Evolutionary conservation across 2,113 vertebrate genomes (phyloP), one percentile per base, ranked within the genome.

Genomic region (Ariopsis seemanni): DNA sequence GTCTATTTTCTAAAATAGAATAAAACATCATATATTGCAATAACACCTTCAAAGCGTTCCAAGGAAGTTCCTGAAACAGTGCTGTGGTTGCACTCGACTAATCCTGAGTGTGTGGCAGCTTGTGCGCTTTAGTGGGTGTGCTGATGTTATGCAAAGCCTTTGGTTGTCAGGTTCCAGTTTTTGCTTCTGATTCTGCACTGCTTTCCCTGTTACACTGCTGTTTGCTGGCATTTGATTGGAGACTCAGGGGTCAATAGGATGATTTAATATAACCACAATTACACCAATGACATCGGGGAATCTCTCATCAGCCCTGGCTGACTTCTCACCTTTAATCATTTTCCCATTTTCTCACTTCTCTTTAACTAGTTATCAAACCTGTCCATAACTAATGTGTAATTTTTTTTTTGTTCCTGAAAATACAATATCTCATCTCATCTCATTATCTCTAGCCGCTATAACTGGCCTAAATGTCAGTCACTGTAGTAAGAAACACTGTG

Each of bases 31-130:
- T 20, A 20, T 5, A 20, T 15, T 58, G 18, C 34, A 42, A 22
- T 34, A 5, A 27, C 9, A 20, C 17, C 17, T 6, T 27, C 18
- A 53, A 30, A 69, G 48, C 27, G 27, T 25, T 48, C 10, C 10
- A 74, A 57, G 34, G 18, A 25, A 74, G n/a, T 3, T 82, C 75
- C 71, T 91, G 53, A 75, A 62, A 17, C 71, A 27, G 55, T 55
- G 58, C 67, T 4, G 12, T 57, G 67, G 6, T 42, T 30, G 2
- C 67, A 71, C 50, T 58, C 20, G 5, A 18, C 83, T 74, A 57
- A 57, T 20, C 67, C 18, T 79, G 58, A 86, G 60, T 80, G 58
- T 65, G 77, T 65, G 27, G 79, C 75, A 57, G 60, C 10, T 57
- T 53, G 58, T 34, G 77, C 12, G 60, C 63, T 53, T 34, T n/a